phyloP scores from a whole-genome alignment of 2,888 invertebrate genomes.

The Keiferia lycopersicella region DNA sequence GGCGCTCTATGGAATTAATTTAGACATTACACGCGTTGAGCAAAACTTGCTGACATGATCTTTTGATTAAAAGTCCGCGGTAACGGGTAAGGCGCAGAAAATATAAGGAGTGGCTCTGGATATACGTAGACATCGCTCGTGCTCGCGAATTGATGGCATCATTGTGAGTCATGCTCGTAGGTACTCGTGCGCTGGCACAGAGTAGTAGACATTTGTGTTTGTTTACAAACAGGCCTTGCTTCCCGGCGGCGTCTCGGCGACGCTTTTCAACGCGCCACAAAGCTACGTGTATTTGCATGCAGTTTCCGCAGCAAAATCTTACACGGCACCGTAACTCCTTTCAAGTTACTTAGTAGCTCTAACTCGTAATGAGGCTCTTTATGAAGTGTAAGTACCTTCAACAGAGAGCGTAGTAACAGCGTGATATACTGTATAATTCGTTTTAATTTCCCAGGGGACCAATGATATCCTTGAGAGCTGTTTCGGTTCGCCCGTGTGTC shows the following conservation, averaged over 20 bases:
- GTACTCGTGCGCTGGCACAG: slow-evolving; percentile 36
- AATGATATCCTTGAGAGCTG: slow-evolving; percentile 66
- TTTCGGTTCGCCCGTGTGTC: slow-evolving; percentile 50
- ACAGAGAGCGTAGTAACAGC: slow-evolving; percentile 15
- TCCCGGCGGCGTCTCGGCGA: slow-evolving; percentile 21
- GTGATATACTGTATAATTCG: slow-evolving; percentile 54
- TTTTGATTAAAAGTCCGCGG: slow-evolving; percentile 32
- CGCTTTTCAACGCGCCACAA: slow-evolving; percentile 18
- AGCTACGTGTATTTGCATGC: slow-evolving; percentile 11
- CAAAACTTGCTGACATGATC: slow-evolving; percentile 35
- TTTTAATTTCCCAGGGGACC: slow-evolving; percentile 72
- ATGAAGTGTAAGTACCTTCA: slow-evolving; percentile 14
- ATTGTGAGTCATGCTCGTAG: slow-evolving; percentile 53
- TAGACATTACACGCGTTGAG: slow-evolving; percentile 41
- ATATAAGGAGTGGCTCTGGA: neutral
- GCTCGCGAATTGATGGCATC: slow-evolving; percentile 55
- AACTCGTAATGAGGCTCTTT: slow-evolving; percentile 20
- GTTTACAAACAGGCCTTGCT: slow-evolving; percentile 56
- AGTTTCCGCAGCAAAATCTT: slow-evolving; percentile 19
- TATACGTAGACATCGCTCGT: slow-evolving; percentile 17
- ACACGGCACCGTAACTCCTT: slow-evolving; percentile 1
- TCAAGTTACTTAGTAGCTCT: slow-evolving; percentile 17
- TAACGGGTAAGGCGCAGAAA: slow-evolving; percentile 19
- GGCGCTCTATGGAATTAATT: slow-evolving; percentile 45
- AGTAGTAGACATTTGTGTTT: slow-evolving; percentile 44